A percentile compares a stretch with the other conserved stretches of the same genome.
phyloP scores from a whole-genome alignment of 2,113 vertebrate species.

The Cyanoramphus novaezelandiae region DNA sequence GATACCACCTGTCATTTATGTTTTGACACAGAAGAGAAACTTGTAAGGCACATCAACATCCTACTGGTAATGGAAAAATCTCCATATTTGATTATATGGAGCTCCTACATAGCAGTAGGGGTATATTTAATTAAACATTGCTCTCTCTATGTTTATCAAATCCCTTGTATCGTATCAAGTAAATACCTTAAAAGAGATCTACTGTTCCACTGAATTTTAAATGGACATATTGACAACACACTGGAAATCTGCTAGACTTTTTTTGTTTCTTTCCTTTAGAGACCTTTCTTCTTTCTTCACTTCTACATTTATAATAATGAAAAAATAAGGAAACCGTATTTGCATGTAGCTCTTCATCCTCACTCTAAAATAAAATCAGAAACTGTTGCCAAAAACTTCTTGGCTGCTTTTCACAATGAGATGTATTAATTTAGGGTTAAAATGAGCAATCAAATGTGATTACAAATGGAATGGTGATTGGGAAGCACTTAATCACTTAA shows the following conservation, averaged over 20 bases:
- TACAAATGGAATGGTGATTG: constrained; percentile 5
- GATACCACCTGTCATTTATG: background rate
- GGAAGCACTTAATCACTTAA: constrained; percentile 18
- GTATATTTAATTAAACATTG: background rate
- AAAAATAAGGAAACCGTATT: background rate
- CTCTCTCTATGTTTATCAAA: background rate
- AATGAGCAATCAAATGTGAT: constrained; percentile 15
- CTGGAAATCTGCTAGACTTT: background rate
- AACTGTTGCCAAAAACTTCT: background rate
- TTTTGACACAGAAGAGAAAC: background rate
- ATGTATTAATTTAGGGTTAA: background rate
- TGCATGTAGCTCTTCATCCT: background rate
- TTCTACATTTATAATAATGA: background rate
- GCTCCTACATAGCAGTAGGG: background rate
- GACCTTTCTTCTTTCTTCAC: background rate
- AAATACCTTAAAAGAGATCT: background rate
- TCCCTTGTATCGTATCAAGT: background rate
- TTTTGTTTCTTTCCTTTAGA: background rate
- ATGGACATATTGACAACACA: background rate
- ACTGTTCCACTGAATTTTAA: background rate
- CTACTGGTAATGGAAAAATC: background rate
- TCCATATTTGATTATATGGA: background rate
- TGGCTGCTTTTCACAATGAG: background rate
- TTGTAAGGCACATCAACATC: background rate
- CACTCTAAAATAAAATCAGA: constrained; percentile 5